Evolutionary conservation across 2,797 vertebrate genomes (phyloP).

Genomic region (Philypnodon macrostomus): DNA sequence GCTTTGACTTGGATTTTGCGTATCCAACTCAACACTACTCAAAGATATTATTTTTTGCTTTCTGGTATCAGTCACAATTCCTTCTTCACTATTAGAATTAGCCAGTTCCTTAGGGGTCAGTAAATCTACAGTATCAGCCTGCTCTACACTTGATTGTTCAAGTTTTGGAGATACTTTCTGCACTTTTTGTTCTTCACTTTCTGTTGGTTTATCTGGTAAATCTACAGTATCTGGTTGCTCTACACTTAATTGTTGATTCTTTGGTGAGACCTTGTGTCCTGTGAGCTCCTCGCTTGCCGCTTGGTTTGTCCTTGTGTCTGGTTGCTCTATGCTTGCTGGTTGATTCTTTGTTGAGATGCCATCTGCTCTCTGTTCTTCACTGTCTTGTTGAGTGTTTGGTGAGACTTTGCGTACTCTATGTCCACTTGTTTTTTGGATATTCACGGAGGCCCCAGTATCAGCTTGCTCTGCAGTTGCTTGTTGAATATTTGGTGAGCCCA

Average conservation of each 20-base stretch:
- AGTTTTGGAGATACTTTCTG: too few relatives aligned
- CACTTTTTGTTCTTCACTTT: background rate
- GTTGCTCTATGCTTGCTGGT: background rate
- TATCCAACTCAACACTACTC: conserved; percentile 9
- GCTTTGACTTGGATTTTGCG: conserved; percentile 11
- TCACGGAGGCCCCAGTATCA: background rate
- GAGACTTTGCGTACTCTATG: background rate
- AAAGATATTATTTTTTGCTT: conserved; percentile 10
- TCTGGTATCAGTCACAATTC: background rate
- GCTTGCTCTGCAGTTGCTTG: background rate
- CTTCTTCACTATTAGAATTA: conserved; percentile 32
- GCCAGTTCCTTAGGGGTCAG: conserved; percentile 10
- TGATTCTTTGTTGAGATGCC: background rate
- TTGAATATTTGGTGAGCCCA: background rate
- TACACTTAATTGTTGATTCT: background rate
- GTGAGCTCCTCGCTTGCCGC: background rate
- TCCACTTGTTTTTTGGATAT: background rate
- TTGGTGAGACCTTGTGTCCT: background rate
- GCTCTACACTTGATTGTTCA: background rate
- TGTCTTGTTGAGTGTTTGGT: too few relatives aligned
- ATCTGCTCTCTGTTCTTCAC: too few relatives aligned
- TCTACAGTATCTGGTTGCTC: background rate
- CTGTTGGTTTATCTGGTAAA: background rate
- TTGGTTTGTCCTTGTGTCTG: background rate
- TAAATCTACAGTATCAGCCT: background rate